Base-by-base conservation (phyloP, 2,888 invertebrate genomes). In the Phyllotreta striolata region DNA sequence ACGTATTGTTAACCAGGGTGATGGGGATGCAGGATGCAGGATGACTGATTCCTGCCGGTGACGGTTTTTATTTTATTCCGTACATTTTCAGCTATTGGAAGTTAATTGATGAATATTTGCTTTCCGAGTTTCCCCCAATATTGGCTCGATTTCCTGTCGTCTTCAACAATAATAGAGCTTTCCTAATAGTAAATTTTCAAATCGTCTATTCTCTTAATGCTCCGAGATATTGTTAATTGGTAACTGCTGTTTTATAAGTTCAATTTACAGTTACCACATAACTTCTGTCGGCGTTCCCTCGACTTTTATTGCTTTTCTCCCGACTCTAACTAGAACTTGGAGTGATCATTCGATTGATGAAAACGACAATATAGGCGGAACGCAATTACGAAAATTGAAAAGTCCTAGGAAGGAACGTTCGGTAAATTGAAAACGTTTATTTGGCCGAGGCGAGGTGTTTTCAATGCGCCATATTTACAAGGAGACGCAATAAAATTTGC, bases 41-140 rank as follows among this genome's bases (percentile, higher is more conserved):
- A 60, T 54, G 60, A 54, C 60, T 60, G 52, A 60, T 60, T 13
- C 38, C 60, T 60, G 60, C 52, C 8, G 8, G 43, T 60, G 60
- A 60, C 60, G 38, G 38, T 54, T 60, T 60, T 52, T 60, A 60
- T 49, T 60, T 60, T 60, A 60, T 60, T 60, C 51, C 52, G 37
- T 13, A 43, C 43, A 60, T 60, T 60, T 52, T 44, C 41, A 60
- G 52, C 60, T 44, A 60, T 60, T 54, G 39, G 43, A 12, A 37
- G 13, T 14, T 60, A 60, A 60, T 43, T 52, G 52, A 60, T 60
- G 24, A 24, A 24, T 24, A 24, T 24, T 24, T 24, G 24, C 24
- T 4, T 24, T 24, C 24, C 2, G 24, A 1, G 24, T 3, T 24
- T 24, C 24, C 24, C 24, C 24, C 24, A 24, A 24, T 24, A 24